Evolutionary conservation across 2,888 invertebrate genomes (phyloP).

Genomic region (Megamerina dolium): DNA sequence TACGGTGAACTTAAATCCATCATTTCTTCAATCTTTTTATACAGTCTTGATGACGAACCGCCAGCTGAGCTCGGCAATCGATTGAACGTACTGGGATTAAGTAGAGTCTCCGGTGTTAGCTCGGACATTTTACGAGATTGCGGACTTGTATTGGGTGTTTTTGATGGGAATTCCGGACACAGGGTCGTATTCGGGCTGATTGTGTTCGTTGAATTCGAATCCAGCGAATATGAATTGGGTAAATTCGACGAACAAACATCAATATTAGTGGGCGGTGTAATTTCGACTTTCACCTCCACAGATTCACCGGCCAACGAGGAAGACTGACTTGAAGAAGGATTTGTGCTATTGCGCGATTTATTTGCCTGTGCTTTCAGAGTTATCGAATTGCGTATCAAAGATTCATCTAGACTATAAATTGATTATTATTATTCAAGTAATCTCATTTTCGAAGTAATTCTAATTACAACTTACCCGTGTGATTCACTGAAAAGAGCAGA

Average conservation of each 20-base stretch:
- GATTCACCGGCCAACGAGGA: slow-evolving; percentile 48
- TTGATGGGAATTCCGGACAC: slow-evolving; percentile 40
- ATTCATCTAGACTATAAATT: slow-evolving; percentile 57
- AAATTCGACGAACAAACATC: slow-evolving; percentile 38
- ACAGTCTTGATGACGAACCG: slow-evolving; percentile 45
- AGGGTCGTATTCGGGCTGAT: slow-evolving; percentile 42
- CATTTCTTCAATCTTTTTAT: slow-evolving; percentile 50
- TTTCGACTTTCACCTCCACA: slow-evolving; percentile 50
- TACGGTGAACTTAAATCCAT: slow-evolving; percentile 67
- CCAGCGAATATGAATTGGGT: slow-evolving; percentile 46
- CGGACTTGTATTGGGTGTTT: slow-evolving; percentile 40
- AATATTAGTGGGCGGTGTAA: slow-evolving; percentile 44
- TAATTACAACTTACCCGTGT: slow-evolving; percentile 58
- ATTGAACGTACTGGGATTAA: slow-evolving; percentile 47
- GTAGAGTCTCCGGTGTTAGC: slow-evolving; percentile 42
- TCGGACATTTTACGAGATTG: slow-evolving; percentile 46
- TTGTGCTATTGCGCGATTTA: slow-evolving; percentile 45
- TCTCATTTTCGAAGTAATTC: no score
- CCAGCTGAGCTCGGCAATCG: slow-evolving; percentile 42
- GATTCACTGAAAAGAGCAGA: slow-evolving; percentile 52
- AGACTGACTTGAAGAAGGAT: slow-evolving; percentile 49
- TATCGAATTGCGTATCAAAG: slow-evolving; percentile 51
- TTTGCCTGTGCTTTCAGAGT: slow-evolving; percentile 48
- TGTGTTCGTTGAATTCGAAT: slow-evolving; percentile 46
- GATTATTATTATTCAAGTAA: slow-evolving; percentile 6